These are phyloP conservation scores for Norana najaformis DNA, from an alignment of 2,888 invertebrate species.

Conservation along the genomic window DNA sequence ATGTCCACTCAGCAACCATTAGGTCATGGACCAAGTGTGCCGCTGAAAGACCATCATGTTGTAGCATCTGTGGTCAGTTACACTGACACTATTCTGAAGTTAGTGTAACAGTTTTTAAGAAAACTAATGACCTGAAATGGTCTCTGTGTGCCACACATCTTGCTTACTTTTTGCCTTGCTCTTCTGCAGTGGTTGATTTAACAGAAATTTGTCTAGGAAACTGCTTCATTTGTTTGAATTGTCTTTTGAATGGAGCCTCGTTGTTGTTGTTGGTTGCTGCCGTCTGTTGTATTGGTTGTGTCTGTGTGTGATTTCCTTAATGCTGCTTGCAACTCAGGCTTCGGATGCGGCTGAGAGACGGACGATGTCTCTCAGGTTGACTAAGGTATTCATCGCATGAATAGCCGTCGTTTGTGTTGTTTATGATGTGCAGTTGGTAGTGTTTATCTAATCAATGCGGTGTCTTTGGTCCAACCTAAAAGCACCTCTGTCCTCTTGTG, in stretches of 20 bases:
- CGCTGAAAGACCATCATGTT: too few species aligned
- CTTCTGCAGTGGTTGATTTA: too few species aligned
- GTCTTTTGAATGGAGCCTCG: background rate
- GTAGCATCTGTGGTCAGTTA: too few species aligned
- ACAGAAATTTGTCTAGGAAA: too few species aligned
- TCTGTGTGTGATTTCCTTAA: background rate
- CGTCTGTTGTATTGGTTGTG: background rate
- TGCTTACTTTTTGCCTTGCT: background rate
- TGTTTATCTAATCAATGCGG: background rate
- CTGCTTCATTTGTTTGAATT: too few species aligned
- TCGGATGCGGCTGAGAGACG: conserved; percentile 40
- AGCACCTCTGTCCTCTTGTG: background rate
- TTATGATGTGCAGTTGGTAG: background rate
- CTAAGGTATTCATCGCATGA: conserved; percentile 37
- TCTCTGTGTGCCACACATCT: too few species aligned
- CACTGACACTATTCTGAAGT: too few species aligned
- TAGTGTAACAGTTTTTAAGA: background rate
- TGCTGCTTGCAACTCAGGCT: conserved; percentile 31
- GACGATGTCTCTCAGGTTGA: conserved; percentile 35
- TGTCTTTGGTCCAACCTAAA: background rate
- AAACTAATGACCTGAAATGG: background rate
- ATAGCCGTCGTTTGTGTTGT: too few species aligned
- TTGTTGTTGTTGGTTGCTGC: background rate
- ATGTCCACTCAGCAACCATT: too few species aligned
- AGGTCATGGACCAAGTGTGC: too few species aligned